phyloP scores from a whole-genome alignment of 2,113 vertebrate genomes.

The Chaetura pelagica region DNA sequence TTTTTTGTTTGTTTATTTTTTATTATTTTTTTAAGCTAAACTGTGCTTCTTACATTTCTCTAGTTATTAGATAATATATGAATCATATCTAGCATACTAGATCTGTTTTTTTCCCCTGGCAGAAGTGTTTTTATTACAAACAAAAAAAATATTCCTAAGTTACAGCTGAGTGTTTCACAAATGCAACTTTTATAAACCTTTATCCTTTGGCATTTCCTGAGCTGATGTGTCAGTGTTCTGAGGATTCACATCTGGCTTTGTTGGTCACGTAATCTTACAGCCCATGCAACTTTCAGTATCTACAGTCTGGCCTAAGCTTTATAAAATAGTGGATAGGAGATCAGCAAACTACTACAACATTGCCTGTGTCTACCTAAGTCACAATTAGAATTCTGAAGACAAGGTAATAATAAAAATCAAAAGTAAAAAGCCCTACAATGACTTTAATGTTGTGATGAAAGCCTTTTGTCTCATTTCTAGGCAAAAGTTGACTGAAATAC shows the following conservation, averaged over 20 bases:
- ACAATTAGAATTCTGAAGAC: neutral
- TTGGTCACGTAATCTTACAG: slow-evolving; percentile 50
- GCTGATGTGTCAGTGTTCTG: slow-evolving; percentile 69
- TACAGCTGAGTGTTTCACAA: slow-evolving; percentile 50
- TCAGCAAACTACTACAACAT: neutral
- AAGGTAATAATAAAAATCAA: neutral
- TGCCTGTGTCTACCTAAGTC: neutral
- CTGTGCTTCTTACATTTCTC: neutral
- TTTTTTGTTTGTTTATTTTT: neutral
- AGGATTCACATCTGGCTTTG: slow-evolving; percentile 66
- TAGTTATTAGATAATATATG: neutral
- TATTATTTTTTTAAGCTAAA: neutral
- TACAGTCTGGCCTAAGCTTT: neutral
- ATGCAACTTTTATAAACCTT: slow-evolving; percentile 61
- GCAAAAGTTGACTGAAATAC: neutral
- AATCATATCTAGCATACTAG: neutral
- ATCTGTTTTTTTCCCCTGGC: neutral
- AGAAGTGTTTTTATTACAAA: neutral
- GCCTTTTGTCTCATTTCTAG: neutral
- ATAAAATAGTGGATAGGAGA: neutral
- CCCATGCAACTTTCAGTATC: neutral
- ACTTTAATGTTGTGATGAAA: neutral
- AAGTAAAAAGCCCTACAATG: neutral
- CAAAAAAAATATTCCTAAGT: neutral
- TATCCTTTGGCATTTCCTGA: slow-evolving; percentile 71